phyloP scores from a whole-genome alignment of 2,797 vertebrate species.

The Mycteria americana region DNA sequence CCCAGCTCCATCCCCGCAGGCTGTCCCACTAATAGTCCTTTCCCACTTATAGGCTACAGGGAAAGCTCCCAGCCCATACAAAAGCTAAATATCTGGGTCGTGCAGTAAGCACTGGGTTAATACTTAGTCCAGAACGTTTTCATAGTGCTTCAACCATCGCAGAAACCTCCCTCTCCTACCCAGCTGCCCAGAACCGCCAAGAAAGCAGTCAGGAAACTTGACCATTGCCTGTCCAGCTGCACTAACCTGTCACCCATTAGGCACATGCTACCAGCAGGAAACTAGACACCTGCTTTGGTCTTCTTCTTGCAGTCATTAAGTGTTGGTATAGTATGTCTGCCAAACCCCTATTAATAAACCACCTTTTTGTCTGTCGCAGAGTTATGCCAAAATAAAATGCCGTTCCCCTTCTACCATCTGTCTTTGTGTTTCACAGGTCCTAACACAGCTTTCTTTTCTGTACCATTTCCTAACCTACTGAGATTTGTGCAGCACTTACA shows the following conservation, averaged over 20 bases:
- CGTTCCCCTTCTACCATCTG: neutral
- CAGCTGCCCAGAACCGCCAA: neutral
- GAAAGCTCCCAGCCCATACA: neutral
- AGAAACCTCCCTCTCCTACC: neutral
- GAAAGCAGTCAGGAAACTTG: neutral
- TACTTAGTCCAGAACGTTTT: neutral
- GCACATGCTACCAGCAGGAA: neutral
- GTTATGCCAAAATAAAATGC: constrained; percentile 11
- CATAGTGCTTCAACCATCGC: neutral
- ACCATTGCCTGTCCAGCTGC: neutral
- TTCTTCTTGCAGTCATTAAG: constrained; percentile 13
- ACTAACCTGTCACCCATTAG: neutral
- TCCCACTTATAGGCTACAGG: neutral
- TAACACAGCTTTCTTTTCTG: neutral
- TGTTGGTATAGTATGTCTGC: constrained; percentile 21
- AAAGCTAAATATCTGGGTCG: neutral
- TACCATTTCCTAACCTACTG: neutral
- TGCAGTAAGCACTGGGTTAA: neutral
- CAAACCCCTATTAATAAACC: constrained; percentile 62
- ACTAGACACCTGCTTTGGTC: constrained; percentile 14
- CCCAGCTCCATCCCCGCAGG: neutral
- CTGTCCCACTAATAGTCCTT: neutral
- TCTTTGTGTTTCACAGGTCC: neutral
- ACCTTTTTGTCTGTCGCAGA: neutral
- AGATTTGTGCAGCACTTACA: neutral